Evolutionary conservation across 2,113 vertebrate genomes (phyloP).

Genomic region (Xiphorhynchus elegans): DNA sequence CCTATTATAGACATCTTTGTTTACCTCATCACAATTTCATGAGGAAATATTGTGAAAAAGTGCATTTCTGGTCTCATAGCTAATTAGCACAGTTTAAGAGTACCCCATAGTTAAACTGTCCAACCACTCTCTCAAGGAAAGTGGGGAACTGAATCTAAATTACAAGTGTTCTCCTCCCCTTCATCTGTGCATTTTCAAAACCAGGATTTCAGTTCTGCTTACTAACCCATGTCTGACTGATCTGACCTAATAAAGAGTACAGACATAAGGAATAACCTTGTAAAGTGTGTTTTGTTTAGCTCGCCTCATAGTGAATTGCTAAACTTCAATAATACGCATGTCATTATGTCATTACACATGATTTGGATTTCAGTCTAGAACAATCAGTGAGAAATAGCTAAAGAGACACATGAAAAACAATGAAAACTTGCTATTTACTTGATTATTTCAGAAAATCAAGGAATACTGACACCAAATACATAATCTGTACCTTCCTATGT

Average conservation of each 20-base stretch:
- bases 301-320: neutral
- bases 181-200: slow-evolving; percentile 22
- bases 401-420: neutral
- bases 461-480: neutral
- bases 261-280: neutral
- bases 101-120: neutral
- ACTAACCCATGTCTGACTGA: neutral
- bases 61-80: neutral
- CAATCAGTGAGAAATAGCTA: neutral
- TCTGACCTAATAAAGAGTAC: neutral
- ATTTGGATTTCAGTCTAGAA: neutral
- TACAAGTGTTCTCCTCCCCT: neutral
- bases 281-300: neutral
- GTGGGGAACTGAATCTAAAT: neutral
- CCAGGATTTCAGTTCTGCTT: neutral
- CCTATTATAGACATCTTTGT: neutral
- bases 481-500: neutral
- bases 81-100: neutral
- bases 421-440: neutral
- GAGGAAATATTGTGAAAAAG: slow-evolving; percentile 12
- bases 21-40: neutral
- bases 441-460: neutral
- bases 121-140: neutral
- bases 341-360: neutral
- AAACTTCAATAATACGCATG: neutral